These are phyloP conservation scores for Torymus auratus DNA, from an alignment of 2,888 invertebrate genomes.

Conservation along the genomic window DNA sequence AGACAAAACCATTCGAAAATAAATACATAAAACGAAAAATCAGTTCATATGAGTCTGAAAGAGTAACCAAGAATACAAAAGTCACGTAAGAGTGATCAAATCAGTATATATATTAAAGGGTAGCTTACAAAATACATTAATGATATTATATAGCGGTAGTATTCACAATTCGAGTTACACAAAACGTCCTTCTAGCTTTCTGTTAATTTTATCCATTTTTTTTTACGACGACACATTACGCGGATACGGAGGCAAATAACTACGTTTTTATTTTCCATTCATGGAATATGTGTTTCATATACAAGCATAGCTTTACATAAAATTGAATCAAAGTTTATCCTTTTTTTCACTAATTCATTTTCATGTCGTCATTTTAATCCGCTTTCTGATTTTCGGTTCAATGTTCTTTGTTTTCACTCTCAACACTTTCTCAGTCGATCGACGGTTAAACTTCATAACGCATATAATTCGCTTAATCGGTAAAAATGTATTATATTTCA, in stretches of 20 bases:
- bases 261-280: conserved; percentile 68
- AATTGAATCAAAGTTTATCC: conserved; percentile 63
- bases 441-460: conserved; percentile 39
- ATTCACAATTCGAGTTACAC: conserved; percentile 65
- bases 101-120: conserved; percentile 64
- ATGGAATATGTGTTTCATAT: conserved; percentile 71
- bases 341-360: conserved; percentile 64
- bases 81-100: conserved; percentile 57
- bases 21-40: conserved; percentile 15
- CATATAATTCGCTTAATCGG: conserved; percentile 40
- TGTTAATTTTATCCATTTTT: conserved; percentile 55
- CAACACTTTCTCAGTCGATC: conserved; percentile 40
- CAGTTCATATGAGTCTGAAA: not conserved
- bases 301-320: conserved; percentile 71
- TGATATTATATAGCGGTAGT: conserved; percentile 62
- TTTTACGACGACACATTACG: conserved; percentile 64
- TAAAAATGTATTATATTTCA: conserved; percentile 49
- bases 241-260: conserved; percentile 69
- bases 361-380: conserved; percentile 23
- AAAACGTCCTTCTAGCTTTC: conserved; percentile 59
- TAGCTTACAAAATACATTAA: conserved; percentile 69
- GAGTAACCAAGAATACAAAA: conserved; percentile 39
- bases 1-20: conserved; percentile 4
- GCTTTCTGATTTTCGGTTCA: conserved; percentile 29
- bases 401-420: conserved; percentile 16